phyloP scores from a whole-genome alignment of 2,888 invertebrate genomes.

The Acronicta leporina region DNA sequence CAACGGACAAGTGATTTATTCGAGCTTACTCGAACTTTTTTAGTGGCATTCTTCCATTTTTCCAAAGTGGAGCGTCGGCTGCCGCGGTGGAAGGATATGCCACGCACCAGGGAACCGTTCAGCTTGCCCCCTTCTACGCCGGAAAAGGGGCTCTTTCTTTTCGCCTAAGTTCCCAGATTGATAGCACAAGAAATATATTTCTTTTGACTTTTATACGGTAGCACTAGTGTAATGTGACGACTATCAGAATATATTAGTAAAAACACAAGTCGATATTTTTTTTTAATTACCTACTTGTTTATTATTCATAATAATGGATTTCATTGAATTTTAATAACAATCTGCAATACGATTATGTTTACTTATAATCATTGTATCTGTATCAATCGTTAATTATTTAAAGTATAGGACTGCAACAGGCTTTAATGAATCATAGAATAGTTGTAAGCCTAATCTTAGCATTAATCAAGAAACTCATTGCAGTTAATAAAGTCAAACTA shows the following conservation, averaged over 20 bases:
- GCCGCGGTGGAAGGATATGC: constrained; percentile 91
- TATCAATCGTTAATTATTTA: neutral
- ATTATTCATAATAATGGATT: no score
- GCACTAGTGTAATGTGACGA: constrained; percentile 39
- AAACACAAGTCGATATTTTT: constrained; percentile 13
- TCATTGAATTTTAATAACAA: neutral
- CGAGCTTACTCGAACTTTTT: constrained; percentile 93
- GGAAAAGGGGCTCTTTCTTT: constrained; percentile 91
- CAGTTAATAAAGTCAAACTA: constrained; percentile 60
- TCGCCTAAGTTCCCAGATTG: constrained; percentile 83
- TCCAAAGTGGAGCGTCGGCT: constrained; percentile 86
- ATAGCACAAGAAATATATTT: constrained; percentile 72
- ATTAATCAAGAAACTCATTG: constrained; percentile 56
- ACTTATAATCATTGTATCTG: constrained; percentile 14
- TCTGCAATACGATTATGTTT: constrained; percentile 15
- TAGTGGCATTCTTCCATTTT: constrained; percentile 92
- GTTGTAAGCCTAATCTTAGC: constrained; percentile 60
- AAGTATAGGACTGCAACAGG: constrained; percentile 15
- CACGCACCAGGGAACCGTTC: constrained; percentile 90
- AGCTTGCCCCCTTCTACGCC: constrained; percentile 91
- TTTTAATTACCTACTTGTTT: no score
- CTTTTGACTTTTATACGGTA: constrained; percentile 41
- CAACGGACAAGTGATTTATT: constrained; percentile 37
- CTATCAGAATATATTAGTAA: constrained; percentile 17
- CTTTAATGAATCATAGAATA: constrained; percentile 12